These are phyloP conservation scores for Ophioninae sp. DNA, from an alignment of 2,888 invertebrate species.

Conservation along the genomic window DNA sequence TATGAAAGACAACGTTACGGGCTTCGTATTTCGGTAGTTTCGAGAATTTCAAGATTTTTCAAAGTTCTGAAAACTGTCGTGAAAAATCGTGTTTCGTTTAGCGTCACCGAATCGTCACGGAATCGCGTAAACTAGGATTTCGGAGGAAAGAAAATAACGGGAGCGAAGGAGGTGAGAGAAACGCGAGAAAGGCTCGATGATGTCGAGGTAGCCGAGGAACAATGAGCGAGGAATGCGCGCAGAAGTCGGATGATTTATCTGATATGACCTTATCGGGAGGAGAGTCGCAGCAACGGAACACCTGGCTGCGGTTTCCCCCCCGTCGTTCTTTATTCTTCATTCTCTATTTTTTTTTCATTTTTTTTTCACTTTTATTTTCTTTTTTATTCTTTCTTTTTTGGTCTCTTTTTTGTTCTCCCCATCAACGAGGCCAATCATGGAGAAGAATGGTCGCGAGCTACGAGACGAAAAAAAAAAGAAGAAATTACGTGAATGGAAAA, in stretches of 20 bases:
- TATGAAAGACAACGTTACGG: too few species aligned
- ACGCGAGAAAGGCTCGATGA: slow-evolving; percentile 46
- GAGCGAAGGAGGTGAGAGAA: slow-evolving; percentile 51
- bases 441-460: slow-evolving; percentile 67
- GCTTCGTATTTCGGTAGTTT: too few species aligned
- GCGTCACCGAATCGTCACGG: slow-evolving; percentile 29
- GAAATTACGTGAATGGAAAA: slow-evolving; percentile 67
- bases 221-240: slow-evolving; percentile 66
- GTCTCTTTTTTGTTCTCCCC: slow-evolving; percentile 37
- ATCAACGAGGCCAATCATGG: slow-evolving; percentile 60
- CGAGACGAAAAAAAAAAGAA: too few species aligned
- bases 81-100: slow-evolving; percentile 51
- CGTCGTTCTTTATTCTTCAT: not conserved
- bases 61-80: too few species aligned
- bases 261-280: slow-evolving; percentile 76
- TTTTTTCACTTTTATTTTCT: slow-evolving; percentile 24
- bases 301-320: slow-evolving; percentile 67
- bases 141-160: slow-evolving; percentile 52
- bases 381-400: not conserved
- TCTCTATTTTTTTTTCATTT: slow-evolving; percentile 24
- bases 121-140: slow-evolving; percentile 40
- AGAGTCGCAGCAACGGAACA: slow-evolving; percentile 66
- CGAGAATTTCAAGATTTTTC: too few species aligned
- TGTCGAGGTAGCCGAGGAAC: slow-evolving; percentile 61
- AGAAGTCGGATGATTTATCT: slow-evolving; percentile 75